Conservation (phyloP, 2,888 invertebrate genomes). For the Panopea generosa region DNA sequence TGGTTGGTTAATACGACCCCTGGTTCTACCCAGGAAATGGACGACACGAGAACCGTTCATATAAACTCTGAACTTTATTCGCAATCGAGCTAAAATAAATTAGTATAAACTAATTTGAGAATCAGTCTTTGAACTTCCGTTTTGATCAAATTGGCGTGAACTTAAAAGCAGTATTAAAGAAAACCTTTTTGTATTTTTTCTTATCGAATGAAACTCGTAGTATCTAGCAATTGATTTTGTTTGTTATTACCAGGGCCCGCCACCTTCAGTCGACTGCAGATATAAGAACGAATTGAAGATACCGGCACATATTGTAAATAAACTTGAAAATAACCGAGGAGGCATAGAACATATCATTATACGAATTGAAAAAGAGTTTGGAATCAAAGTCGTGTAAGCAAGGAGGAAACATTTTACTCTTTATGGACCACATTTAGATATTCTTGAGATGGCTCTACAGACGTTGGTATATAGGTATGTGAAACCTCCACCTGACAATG, state of each 20-base stretch:
- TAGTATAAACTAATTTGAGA: no score
- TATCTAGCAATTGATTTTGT: neutral
- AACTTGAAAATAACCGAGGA: slow-evolving; percentile 44
- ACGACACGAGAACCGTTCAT: no score
- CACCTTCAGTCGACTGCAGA: slow-evolving; percentile 6
- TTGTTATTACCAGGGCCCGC: slow-evolving; percentile 15
- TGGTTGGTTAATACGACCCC: no score
- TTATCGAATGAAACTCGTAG: no score
- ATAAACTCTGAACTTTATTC: no score
- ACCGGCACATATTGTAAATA: slow-evolving; percentile 42
- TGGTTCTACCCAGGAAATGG: no score
- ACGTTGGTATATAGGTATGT: slow-evolving; percentile 51
- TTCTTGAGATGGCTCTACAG: slow-evolving; percentile 54
- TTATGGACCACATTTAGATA: slow-evolving; percentile 79
- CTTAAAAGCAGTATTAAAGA: no score
- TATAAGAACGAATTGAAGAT: slow-evolving; percentile 45
- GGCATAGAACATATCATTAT: slow-evolving; percentile 45
- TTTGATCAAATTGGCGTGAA: no score
- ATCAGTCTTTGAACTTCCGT: no score
- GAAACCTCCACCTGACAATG: slow-evolving; percentile 37
- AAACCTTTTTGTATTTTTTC: no score
- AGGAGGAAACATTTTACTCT: slow-evolving; percentile 87
- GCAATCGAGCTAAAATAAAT: no score
- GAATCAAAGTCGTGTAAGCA: slow-evolving; percentile 44
- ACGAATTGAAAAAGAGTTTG: slow-evolving; percentile 51